Percentiles rank a stretch among this genome's conserved stretches.
Conservation (phyloP, 2,797 vertebrate species). For the Arremon aurantiirostris region DNA sequence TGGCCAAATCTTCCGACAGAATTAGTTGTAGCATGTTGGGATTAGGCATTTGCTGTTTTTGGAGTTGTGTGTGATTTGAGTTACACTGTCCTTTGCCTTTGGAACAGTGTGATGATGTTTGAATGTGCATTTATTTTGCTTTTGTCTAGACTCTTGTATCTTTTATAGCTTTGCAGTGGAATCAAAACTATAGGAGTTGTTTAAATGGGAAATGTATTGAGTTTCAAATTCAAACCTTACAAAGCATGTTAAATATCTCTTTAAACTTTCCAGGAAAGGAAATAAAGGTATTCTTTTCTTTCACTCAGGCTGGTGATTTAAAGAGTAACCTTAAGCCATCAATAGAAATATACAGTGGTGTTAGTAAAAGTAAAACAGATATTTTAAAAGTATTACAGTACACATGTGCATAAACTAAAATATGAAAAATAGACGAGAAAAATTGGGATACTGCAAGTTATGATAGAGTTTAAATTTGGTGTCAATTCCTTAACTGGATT, state of each 20-base stretch:
- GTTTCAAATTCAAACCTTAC: conserved; percentile 22
- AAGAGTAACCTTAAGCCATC: background rate
- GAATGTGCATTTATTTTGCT: conserved; percentile 2
- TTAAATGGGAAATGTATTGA: background rate
- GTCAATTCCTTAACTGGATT: background rate
- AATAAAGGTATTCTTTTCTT: conserved; percentile 6
- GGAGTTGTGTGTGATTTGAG: background rate
- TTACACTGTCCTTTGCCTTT: background rate
- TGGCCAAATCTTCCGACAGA: background rate
- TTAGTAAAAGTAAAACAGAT: background rate
- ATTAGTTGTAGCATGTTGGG: background rate
- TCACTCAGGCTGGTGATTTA: background rate
- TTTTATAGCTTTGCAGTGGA: conserved; percentile 17
- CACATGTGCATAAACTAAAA: background rate
- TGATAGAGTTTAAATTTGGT: background rate
- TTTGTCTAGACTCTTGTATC: background rate
- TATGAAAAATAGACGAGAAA: background rate
- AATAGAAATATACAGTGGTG: background rate
- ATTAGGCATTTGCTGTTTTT: background rate
- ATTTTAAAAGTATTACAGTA: background rate
- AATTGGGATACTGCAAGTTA: background rate
- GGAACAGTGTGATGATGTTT: background rate
- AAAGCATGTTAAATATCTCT: conserved; percentile 3
- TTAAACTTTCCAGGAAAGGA: background rate
- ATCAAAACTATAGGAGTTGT: background rate